A percentile compares a stretch with the other conserved stretches of the same genome.
Evolutionary conservation across 2,113 vertebrate genomes (phyloP).

Genomic region (Ageneiosus marmoratus): DNA sequence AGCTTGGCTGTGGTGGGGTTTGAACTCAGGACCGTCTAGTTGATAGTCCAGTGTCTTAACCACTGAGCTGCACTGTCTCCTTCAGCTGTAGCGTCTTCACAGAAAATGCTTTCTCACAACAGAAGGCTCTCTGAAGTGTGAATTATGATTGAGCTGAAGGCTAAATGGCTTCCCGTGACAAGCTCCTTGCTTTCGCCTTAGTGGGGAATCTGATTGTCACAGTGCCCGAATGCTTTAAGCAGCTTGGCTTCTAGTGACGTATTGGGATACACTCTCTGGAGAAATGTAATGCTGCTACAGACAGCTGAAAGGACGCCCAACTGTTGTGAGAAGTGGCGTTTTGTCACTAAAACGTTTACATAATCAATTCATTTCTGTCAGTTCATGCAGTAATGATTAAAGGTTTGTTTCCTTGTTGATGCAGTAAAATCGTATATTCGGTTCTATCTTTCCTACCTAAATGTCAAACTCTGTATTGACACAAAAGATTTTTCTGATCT

Average conservation of each 20-base stretch:
- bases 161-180: conserved; percentile 71
- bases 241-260: conserved; percentile 48
- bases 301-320: conserved; percentile 56
- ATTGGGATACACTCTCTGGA: conserved; percentile 31
- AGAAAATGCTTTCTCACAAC: conserved; percentile 32
- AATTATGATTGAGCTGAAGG: conserved; percentile 66
- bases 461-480: conserved; percentile 53
- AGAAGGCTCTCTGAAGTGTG: conserved; percentile 63
- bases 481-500: conserved; percentile 35
- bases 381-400: neutral
- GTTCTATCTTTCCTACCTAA: conserved; percentile 18
- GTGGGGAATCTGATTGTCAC: conserved; percentile 61
- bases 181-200: conserved; percentile 69
- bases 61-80: no score
- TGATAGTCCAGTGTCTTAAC: no score
- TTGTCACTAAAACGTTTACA: conserved; percentile 27
- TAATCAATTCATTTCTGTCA: conserved; percentile 26
- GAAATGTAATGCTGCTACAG: conserved; percentile 47
- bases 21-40: no score
- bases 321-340: conserved; percentile 53
- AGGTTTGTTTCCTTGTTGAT: neutral
- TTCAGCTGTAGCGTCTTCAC: neutral
- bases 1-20: no score
- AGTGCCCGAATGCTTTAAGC: conserved; percentile 56
- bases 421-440: conserved; percentile 47